These are phyloP conservation scores for Phalacrocorax carbo DNA, from an alignment of 2,113 vertebrate species.

Conservation along the genomic window DNA sequence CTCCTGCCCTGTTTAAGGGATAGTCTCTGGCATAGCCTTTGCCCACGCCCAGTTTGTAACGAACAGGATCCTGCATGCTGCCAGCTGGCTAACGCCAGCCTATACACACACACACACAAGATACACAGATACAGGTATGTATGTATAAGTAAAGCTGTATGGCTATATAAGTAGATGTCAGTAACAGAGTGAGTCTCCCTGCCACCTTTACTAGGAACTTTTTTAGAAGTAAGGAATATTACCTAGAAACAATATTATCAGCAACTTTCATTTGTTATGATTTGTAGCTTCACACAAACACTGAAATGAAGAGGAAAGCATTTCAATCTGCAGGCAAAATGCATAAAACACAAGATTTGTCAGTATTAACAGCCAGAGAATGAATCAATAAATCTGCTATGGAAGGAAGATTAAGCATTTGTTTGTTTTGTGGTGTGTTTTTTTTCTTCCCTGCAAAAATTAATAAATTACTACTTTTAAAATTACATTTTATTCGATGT, in stretches of 20 bases:
- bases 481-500: neutral
- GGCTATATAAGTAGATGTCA: neutral
- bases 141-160: neutral
- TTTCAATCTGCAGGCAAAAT: neutral
- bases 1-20: neutral
- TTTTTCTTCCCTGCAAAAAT: neutral
- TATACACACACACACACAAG: neutral
- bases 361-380: neutral
- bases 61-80: neutral
- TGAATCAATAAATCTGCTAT: neutral
- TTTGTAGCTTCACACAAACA: neutral
- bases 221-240: neutral
- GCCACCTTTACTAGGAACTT: neutral
- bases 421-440: too few species aligned
- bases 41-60: neutral
- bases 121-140: neutral
- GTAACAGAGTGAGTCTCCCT: neutral
- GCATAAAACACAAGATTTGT: neutral
- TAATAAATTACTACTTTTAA: neutral
- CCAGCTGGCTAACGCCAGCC: neutral
- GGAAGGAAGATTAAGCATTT: neutral
- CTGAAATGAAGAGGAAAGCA: neutral
- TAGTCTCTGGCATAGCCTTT: neutral
- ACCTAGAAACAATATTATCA: neutral
- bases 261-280: constrained; percentile 5